Percentiles rank a stretch among this genome's conserved stretches.
Evolutionary conservation across 2,113 vertebrate genomes (phyloP).

Genomic region (Nematolebias whitei): DNA sequence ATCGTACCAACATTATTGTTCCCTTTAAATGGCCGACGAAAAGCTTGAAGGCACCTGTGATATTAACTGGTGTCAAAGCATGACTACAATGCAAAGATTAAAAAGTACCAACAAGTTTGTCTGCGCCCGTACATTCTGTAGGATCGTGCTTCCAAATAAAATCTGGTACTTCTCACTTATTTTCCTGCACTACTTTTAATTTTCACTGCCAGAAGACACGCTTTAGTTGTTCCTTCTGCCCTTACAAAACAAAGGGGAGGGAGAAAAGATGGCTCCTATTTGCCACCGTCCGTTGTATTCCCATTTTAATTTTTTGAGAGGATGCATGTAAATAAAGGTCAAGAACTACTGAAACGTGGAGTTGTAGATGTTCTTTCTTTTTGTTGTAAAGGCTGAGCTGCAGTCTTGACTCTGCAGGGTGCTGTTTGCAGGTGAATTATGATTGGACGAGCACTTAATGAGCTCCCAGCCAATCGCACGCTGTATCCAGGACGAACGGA

Average conservation of each 20-base stretch:
- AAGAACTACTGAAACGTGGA: slow-evolving; percentile 76
- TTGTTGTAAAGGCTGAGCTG: slow-evolving; percentile 32
- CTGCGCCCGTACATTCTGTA: not conserved
- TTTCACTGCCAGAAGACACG: slow-evolving; percentile 58
- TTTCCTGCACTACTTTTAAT: slow-evolving; percentile 1
- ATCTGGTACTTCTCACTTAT: slow-evolving; percentile 8
- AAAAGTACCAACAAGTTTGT: no score
- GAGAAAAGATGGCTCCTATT: slow-evolving; percentile 69
- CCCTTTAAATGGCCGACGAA: no score
- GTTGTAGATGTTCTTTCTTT: slow-evolving; percentile 9
- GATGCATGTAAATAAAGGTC: slow-evolving; percentile 99
- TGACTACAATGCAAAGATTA: no score
- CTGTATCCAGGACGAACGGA: slow-evolving; percentile 72
- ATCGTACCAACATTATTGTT: no score
- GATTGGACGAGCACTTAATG: slow-evolving; percentile 54
- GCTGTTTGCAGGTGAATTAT: slow-evolving; percentile 31
- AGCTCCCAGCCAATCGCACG: slow-evolving; percentile 60
- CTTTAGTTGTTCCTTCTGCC: slow-evolving; percentile 55
- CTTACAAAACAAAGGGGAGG: slow-evolving; percentile 39
- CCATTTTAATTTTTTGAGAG: slow-evolving; percentile 86
- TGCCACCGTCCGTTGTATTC: slow-evolving; percentile 84
- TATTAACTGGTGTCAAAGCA: no score
- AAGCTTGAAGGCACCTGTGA: no score
- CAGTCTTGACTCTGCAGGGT: slow-evolving; percentile 50
- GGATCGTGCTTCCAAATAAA: slow-evolving; percentile 13